Percentiles rank a stretch among this genome's conserved stretches.
phyloP scores from a whole-genome alignment of 2,888 invertebrate species.

The Eilema griseolum region DNA sequence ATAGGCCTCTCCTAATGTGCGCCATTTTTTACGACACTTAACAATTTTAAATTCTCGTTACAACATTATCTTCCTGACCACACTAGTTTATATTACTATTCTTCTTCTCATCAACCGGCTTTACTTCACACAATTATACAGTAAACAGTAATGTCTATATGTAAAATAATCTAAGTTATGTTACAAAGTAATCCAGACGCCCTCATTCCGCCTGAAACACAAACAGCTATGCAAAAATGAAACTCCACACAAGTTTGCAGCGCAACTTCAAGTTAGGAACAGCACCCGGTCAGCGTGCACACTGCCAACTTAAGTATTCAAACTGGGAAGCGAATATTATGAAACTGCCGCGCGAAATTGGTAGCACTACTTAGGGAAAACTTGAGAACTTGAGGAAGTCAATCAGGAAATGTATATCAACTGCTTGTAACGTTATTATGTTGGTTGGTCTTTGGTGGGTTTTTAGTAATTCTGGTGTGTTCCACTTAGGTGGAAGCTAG shows the following conservation, averaged over 20 bases:
- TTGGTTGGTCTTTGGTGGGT: neutral
- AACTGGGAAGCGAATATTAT: neutral
- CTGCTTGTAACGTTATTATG: neutral
- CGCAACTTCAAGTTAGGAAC: neutral
- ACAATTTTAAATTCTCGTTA: no score
- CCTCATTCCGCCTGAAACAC: neutral
- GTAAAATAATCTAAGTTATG: neutral
- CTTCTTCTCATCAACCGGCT: no score
- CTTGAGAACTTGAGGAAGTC: neutral
- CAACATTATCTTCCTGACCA: no score
- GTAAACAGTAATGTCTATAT: neutral
- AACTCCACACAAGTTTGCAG: neutral
- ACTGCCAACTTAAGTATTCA: neutral
- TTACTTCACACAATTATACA: neutral
- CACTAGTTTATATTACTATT: no score
- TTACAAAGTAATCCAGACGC: neutral
- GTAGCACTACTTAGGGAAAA: constrained; percentile 2
- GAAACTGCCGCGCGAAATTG: neutral
- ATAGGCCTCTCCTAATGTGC: no score
- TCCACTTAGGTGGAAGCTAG: no score
- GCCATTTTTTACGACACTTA: no score
- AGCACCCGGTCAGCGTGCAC: neutral
- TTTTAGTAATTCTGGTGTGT: neutral
- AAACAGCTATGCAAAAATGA: neutral
- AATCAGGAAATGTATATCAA: neutral